Percentiles rank a stretch among this genome's conserved stretches.
phyloP scores from a whole-genome alignment of 2,888 invertebrate species.

The Andrena trimmerana region DNA sequence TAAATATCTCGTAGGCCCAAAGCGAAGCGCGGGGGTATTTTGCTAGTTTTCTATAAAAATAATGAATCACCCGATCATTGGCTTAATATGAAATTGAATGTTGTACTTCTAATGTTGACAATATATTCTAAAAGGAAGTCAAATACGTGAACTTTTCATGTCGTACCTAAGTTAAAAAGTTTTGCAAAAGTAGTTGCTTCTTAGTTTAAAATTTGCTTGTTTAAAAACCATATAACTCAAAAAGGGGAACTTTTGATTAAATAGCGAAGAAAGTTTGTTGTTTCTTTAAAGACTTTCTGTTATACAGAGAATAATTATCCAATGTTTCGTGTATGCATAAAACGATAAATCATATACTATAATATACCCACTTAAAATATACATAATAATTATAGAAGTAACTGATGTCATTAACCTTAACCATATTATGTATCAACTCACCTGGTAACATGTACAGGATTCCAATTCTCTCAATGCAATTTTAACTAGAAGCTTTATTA shows the following conservation, averaged over 20 bases:
- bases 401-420: conserved; percentile 23
- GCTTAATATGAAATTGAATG: no score
- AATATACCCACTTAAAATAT: background rate
- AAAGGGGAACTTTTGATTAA: background rate
- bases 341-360: background rate
- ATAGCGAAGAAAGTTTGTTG: background rate
- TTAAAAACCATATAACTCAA: background rate
- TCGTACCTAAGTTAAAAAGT: no score
- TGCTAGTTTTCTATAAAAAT: no score
- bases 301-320: background rate
- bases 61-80: no score
- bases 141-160: no score
- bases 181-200: no score
- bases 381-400: conserved; percentile 2
- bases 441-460: conserved; percentile 41
- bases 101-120: no score
- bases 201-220: no score
- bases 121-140: no score
- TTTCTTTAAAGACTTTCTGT: background rate
- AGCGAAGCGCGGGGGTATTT: no score
- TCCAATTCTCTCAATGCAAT: conserved; percentile 7
- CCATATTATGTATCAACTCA: conserved; percentile 34
- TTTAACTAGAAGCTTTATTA: conserved; percentile 8
- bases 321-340: background rate
- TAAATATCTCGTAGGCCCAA: no score